A percentile compares a stretch with the other conserved stretches of the same genome.
Evolutionary conservation across 2,797 vertebrate species (phyloP).

Genomic region (Ambastaia sidthimunki): DNA sequence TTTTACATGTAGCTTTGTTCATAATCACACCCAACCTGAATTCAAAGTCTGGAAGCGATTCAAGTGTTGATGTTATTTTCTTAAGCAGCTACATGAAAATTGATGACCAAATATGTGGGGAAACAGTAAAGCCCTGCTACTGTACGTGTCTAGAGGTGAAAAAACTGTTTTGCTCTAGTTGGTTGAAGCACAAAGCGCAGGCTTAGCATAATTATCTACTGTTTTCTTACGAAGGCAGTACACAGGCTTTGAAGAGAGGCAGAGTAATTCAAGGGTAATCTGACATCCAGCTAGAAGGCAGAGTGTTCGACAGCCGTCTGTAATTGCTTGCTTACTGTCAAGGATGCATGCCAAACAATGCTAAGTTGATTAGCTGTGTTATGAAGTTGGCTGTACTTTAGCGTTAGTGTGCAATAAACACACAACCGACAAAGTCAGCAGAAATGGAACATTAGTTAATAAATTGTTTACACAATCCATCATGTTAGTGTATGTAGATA

Average conservation of each 20-base stretch:
- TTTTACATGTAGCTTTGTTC: conserved; percentile 1
- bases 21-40: not conserved
- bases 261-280: conserved; percentile 24
- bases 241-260: conserved; percentile 17
- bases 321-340: conserved; percentile 44
- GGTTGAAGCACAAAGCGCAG: conserved; percentile 62
- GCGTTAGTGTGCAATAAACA: not conserved
- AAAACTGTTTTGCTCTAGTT: conserved; percentile 42
- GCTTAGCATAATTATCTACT: conserved; percentile 62
- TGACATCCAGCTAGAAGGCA: conserved; percentile 10
- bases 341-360: conserved; percentile 37
- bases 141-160: conserved; percentile 38
- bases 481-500: not conserved
- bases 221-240: conserved; percentile 66
- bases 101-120: not conserved
- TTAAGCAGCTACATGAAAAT: not conserved
- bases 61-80: not conserved
- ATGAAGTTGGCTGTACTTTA: conserved; percentile 12
- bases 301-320: conserved; percentile 10
- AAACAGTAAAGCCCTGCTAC: not conserved
- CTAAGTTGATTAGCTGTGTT: conserved; percentile 36
- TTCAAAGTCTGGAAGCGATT: not conserved
- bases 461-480: conserved; percentile 3
- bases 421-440: not conserved
- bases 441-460: not conserved